A percentile compares a stretch with the other conserved stretches of the same genome.
These are phyloP conservation scores for zebrafish (Danio rerio) DNA, from an alignment of 2,113 vertebrate species.

Conservation along the genomic window DNA sequence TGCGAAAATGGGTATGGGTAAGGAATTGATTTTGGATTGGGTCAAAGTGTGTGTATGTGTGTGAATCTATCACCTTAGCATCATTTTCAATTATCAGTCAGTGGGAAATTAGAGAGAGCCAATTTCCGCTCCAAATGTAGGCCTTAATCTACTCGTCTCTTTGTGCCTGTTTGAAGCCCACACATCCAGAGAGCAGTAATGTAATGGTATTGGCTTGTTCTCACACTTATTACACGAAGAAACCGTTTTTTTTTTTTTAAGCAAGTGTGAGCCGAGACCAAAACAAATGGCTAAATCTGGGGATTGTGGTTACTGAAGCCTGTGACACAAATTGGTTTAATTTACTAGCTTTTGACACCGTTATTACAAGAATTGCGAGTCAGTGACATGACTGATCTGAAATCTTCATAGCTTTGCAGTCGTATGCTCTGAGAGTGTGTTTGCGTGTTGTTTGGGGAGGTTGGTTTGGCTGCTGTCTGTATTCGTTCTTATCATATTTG, in stretches of 20 bases:
- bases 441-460: background rate
- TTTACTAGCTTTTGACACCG: background rate
- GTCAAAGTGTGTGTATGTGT: conserved; percentile 12
- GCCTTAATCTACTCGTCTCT: conserved; percentile 14
- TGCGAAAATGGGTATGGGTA: too few relatives aligned
- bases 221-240: background rate
- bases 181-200: conserved; percentile 15
- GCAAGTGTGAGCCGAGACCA: conserved; percentile 3
- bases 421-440: background rate
- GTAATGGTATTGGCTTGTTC: background rate
- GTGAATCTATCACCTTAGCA: background rate
- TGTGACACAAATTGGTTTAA: background rate
- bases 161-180: background rate
- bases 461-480: conserved; percentile 26
- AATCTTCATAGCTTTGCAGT: background rate
- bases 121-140: conserved; percentile 8
- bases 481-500: conserved; percentile 21
- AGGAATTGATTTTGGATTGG: too few relatives aligned
- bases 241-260: conserved; percentile 8
- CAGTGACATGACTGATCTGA: background rate
- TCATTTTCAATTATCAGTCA: conserved; percentile 48
- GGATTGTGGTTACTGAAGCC: conserved; percentile 1
- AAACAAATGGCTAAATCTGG: background rate
- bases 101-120: conserved; percentile 41
- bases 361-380: conserved; percentile 1